Evolutionary conservation across 2,888 invertebrate species (phyloP).

Genomic region (Thymelicus sylvestris): DNA sequence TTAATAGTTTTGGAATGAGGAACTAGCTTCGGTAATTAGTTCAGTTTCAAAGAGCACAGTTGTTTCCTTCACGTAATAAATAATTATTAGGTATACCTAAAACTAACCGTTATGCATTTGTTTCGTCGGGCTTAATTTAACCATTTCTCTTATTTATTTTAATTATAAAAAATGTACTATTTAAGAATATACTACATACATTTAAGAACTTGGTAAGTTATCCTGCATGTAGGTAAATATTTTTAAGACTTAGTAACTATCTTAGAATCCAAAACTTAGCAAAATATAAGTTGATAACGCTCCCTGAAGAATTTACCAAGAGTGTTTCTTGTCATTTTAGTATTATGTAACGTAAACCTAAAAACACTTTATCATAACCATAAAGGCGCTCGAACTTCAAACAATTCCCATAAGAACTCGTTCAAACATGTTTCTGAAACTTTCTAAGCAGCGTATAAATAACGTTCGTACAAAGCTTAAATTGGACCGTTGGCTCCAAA

Average conservation of each 20-base stretch:
- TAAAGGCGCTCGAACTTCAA: conserved; percentile 63
- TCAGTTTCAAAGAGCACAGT: conserved; percentile 8
- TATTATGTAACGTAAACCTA: conserved; percentile 36
- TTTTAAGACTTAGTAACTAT: too few relatives aligned
- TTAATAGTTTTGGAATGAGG: conserved; percentile 5
- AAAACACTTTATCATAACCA: conserved; percentile 54
- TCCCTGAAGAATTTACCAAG: background rate
- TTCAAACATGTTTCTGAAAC: conserved; percentile 72
- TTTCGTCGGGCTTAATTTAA: too few relatives aligned
- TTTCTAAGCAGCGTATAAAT: conserved; percentile 80
- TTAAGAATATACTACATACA: too few relatives aligned
- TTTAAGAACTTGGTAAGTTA: too few relatives aligned
- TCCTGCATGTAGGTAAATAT: too few relatives aligned
- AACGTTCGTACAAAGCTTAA: conserved; percentile 77
- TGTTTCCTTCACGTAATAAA: background rate
- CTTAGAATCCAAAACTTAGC: background rate
- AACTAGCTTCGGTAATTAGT: conserved; percentile 7
- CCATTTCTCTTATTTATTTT: too few relatives aligned
- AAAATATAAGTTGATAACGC: background rate
- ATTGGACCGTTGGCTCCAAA: conserved; percentile 58
- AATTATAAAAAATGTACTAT: too few relatives aligned
- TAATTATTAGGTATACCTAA: background rate
- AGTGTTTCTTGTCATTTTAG: background rate
- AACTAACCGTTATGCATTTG: background rate
- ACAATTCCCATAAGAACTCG: conserved; percentile 75